Evolutionary conservation across 1,140 invertebrate species (phyloP).

Genomic region (Heliconius hermathena): DNA sequence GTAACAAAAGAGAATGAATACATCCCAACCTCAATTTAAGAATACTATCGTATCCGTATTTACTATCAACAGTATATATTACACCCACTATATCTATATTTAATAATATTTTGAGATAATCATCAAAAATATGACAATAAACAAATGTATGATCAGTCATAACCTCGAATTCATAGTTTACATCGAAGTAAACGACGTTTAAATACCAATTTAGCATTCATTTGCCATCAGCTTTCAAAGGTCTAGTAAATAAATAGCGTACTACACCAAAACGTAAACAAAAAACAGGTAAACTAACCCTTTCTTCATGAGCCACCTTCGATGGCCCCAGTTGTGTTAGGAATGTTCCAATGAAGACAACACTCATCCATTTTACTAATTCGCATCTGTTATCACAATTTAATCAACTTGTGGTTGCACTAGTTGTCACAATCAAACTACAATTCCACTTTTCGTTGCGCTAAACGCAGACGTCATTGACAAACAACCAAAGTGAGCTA

Average conservation of each 20-base stretch:
- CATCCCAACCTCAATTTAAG: slow-evolving; percentile 63
- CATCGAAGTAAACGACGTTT: slow-evolving; percentile 21
- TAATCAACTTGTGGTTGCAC: slow-evolving; percentile 73
- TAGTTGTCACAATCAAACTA: slow-evolving; percentile 79
- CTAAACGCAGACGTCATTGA: slow-evolving; percentile 81
- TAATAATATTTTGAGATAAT: slow-evolving; percentile 27
- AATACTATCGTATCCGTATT: slow-evolving; percentile 51
- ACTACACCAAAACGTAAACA: slow-evolving; percentile 60
- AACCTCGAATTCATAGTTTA: slow-evolving; percentile 51
- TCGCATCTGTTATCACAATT: slow-evolving; percentile 72
- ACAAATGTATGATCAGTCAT: slow-evolving; percentile 52
- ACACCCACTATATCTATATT: background rate
- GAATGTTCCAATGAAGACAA: slow-evolving; percentile 70
- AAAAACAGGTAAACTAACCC: slow-evolving; percentile 78
- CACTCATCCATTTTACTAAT: slow-evolving; percentile 79
- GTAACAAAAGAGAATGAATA: slow-evolving; percentile 78
- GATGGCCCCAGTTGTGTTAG: slow-evolving; percentile 72
- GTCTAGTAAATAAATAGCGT: slow-evolving; percentile 24
- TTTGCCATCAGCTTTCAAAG: background rate
- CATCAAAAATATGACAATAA: slow-evolving; percentile 44
- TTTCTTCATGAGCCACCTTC: slow-evolving; percentile 80
- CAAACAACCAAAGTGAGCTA: slow-evolving; percentile 78
- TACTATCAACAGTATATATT: slow-evolving; percentile 38
- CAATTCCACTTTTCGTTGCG: slow-evolving; percentile 80
- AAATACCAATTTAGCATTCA: background rate